Evolutionary conservation across 2,888 invertebrate species (phyloP), one percentile per base, ranked within the genome.

Genomic region (Drosophila fungiperda): DNA sequence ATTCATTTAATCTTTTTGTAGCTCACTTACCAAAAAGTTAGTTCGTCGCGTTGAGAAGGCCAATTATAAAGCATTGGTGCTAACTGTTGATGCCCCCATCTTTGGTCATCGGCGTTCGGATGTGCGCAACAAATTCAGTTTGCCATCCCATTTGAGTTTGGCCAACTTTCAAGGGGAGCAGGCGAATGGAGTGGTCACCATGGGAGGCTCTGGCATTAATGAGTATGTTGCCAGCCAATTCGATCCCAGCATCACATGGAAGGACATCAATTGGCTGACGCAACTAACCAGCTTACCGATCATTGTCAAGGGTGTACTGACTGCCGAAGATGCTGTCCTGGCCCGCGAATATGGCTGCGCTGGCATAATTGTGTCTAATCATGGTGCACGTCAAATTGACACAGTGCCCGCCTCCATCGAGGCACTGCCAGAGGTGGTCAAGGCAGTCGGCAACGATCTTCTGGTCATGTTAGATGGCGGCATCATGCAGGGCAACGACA

Each of bases 391-490:
- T 67, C 99, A 99, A 93, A 93, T 93, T 15, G 93, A 93, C 58
- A 82, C 87, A n/a, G 96, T 96, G 12, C 96, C 97, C 17, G 95
- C 98, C 9, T 95, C 98, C 67, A 97, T 98, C 83, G 97, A 97
- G 94, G 97, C 95, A 0, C 93, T 98, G 38, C 96, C 97, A 0
- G 97, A 97, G 94, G 95, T 98, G 65, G 95, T 95, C 0, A 94
- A 95, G 81, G 97, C 96, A 1, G 96, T 96, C 6, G 95, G 95
- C 15, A 94, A 95, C 65, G 94, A 95, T 89, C 93, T 96, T 26
- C 96, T 98, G 88, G 94, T 98, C 3, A 98, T 97, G 93, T 90
- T 98, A 86, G 98, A 98, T 91, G 98, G 98, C 9, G 98, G 98
- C 3, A 94, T 98, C 4, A 94, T 95, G 23, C 95, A 96, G 79